Evolutionary conservation across 2,113 vertebrate genomes (phyloP).

Genomic region (Jaculus jaculus): DNA sequence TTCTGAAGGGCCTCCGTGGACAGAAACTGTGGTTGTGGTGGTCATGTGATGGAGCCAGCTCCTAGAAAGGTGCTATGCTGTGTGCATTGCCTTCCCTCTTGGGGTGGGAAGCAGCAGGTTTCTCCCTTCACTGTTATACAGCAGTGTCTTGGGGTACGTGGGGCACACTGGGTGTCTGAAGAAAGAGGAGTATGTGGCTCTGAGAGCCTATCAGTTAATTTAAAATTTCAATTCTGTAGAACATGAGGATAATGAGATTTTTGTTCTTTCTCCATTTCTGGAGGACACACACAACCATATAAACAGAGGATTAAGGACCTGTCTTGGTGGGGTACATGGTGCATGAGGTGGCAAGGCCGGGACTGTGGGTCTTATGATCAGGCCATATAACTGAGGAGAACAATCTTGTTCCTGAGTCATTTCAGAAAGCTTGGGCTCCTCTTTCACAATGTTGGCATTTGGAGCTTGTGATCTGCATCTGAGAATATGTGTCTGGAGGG

Average conservation of each 20-base stretch:
- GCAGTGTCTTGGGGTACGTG: background rate
- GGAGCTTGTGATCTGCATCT: background rate
- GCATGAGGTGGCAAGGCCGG: background rate
- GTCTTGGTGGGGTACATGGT: rapidly evolving
- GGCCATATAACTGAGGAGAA: rapidly evolving
- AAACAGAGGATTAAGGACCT: background rate
- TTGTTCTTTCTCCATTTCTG: slow-evolving; percentile 12
- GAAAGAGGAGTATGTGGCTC: background rate
- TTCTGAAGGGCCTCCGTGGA: background rate
- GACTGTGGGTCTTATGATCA: background rate
- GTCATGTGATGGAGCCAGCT: background rate
- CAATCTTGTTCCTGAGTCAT: background rate
- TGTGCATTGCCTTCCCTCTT: background rate
- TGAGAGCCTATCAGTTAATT: background rate
- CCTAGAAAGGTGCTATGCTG: background rate
- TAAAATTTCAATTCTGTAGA: background rate
- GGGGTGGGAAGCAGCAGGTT: background rate
- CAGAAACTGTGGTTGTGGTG: background rate
- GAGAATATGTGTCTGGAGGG: background rate
- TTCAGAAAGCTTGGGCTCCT: background rate
- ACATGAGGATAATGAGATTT: background rate
- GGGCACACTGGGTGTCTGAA: background rate
- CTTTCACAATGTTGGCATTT: background rate
- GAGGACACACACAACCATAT: background rate
- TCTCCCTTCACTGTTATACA: background rate